Base-by-base conservation (phyloP, 2,113 vertebrate genomes). In the Zosterops lateralis region DNA sequence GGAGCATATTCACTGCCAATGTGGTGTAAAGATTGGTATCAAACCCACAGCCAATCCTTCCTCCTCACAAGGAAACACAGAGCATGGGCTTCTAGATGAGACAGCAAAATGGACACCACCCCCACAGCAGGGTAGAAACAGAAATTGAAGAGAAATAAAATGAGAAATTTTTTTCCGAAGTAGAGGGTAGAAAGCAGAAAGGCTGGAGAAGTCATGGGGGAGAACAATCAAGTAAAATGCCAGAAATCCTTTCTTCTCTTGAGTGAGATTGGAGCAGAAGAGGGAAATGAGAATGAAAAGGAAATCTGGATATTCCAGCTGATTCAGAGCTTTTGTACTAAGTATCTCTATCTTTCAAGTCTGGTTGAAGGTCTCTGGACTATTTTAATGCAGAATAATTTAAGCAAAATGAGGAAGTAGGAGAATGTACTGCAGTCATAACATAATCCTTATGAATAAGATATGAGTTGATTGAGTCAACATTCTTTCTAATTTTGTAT, bases 1-100 rank as follows among this genome's bases (percentile, higher is more conserved):
- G 1, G 64, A 80, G 79, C 0, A 0, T 3, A 12, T 76, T 77
- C 81, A 45, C 47, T 87, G 90, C 84, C 82, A 88, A 7, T 22
- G 44, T 65, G 83, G 51, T 47, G 74, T 42, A 70, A 92, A 90
- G 93, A 90, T 93, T 76, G 60, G 47, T 93, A 87, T 95, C 90
- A 57, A 70, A 87, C 50, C 5, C 47, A 65, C 71, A 66, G 67
- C 45, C 58, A 82, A 4, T 10, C 74, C 66, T 92, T 80, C 58
- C 85, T 70, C 17, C 75, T 77, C n/a, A 5, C 17, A 51, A 61
- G 82, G 82, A 74, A 88, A 58, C 3, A 1, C 12, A 44, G 42
- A 62, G 17, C 7, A 0, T 21, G 58, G 32, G 7, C 36, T 34
- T 38, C 42, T 64, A 38, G 54, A 22, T 20, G 54, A 36, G 56